Base-by-base conservation (phyloP, 2,888 invertebrate genomes). In the Tenthredo mesomela region DNA sequence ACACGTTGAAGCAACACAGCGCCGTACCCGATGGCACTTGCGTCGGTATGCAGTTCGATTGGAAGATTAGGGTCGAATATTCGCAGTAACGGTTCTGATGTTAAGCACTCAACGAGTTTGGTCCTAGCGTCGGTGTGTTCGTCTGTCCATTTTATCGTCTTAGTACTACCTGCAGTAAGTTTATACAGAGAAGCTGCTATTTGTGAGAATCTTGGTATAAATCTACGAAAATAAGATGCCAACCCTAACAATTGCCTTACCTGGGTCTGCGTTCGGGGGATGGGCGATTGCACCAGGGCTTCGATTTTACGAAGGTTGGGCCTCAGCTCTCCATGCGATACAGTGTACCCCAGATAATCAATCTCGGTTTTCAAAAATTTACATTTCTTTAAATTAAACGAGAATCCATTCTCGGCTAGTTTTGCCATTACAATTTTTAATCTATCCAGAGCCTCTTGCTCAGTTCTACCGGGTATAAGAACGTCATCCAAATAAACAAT, bases 191-290 rank as follows among this genome's bases (percentile, higher is more conserved):
- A 9, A 4, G n/a, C 58, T 58, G 80, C 67, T 37, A 71, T 40
- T 15, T 61, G 73, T 6, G 87, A 84, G 5, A 84, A 87, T 54
- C 65, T 54, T 18, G 82, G 54, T 9, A 87, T 47, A 73, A 86
- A 86, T 47, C 84, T 85, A 50, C 87, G 47, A 82, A 88, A 87
- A 77, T 86, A 87, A 1, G 84, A 78, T 1, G 86, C 82, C 5
- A 58, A 58, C 0, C 87, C 87, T n/a, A 86, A 12, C 15, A 87
- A 86, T 77, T 86, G 86, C 5, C 84, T 65, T 4, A 87, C 40
- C 29, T 87, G 43, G 37, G 86, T 84, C 15, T 67, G 84, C 12
- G 54, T 85, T 40, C 21, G 82, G 15, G 87, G 85, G 18, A 43
- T 33, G 18, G 86, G 84, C 33, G 87, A 86, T 33, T 86, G 84